A percentile compares a stretch with the other conserved stretches of the same genome.
Conservation (phyloP, 1,140 invertebrate genomes). For the Drosophila bocqueti region DNA sequence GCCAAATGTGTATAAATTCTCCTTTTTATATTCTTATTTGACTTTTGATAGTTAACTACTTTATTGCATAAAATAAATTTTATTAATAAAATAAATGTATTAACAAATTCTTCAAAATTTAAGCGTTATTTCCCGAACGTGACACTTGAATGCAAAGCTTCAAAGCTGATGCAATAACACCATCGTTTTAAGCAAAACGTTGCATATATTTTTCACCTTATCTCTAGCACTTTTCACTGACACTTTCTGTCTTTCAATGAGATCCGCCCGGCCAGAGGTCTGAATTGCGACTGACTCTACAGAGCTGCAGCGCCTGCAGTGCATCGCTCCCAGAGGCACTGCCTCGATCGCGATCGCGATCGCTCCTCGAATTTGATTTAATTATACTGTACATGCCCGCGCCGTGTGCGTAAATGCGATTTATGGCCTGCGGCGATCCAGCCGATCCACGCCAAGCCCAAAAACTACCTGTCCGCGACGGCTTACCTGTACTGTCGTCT, state of each 20-base stretch:
- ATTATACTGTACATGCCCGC: conserved; percentile 59
- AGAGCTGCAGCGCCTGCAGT: conserved; percentile 22
- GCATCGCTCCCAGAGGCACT: conserved; percentile 26
- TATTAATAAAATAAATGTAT: too few relatives aligned
- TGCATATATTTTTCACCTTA: neutral
- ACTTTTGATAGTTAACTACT: too few relatives aligned
- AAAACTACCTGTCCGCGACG: conserved; percentile 57
- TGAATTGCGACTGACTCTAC: conserved; percentile 54
- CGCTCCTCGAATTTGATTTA: conserved; percentile 63
- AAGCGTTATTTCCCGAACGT: neutral
- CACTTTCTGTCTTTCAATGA: neutral
- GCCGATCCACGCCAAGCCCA: conserved; percentile 19
- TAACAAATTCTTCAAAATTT: neutral
- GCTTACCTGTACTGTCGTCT: conserved; percentile 45
- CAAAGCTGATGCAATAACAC: neutral
- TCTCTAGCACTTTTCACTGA: conserved; percentile 1
- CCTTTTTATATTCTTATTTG: neutral
- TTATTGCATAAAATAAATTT: neutral
- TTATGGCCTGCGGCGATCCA: conserved; percentile 55
- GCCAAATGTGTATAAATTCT: neutral
- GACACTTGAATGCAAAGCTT: neutral
- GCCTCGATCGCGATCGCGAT: conserved; percentile 14
- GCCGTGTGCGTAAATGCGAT: conserved; percentile 67
- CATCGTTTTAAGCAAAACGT: neutral
- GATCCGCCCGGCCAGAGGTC: conserved; percentile 42